Conservation (phyloP, 2,888 invertebrate genomes). For the Leptinotarsa haldemani region DNA sequence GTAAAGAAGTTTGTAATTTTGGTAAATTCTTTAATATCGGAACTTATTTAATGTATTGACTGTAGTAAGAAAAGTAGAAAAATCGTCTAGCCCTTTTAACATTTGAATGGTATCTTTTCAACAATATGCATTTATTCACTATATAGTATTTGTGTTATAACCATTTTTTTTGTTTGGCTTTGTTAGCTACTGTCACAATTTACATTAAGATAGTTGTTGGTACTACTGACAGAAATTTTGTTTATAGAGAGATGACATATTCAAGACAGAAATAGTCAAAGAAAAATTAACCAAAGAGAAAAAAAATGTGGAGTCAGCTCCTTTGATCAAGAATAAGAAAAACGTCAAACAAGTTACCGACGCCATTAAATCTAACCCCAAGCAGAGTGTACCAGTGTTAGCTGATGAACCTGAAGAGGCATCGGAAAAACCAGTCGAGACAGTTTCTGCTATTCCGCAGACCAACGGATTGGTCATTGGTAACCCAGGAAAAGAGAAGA, state of each 20-base stretch:
- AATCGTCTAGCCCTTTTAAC: not conserved
- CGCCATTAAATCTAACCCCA: conserved; percentile 21
- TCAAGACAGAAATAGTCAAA: conserved; percentile 44
- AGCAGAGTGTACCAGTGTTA: conserved; percentile 5
- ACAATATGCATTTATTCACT: not conserved
- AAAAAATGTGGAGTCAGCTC: conserved; percentile 34
- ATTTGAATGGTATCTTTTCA: no score
- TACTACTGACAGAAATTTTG: not conserved
- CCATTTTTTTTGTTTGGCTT: not conserved
- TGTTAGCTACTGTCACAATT: not conserved
- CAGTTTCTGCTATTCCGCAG: conserved; percentile 32
- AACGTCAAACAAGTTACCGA: conserved; percentile 29
- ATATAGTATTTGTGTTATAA: not conserved
- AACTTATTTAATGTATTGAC: not conserved
- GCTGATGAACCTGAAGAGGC: conserved; percentile 54
- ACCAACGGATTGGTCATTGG: conserved; percentile 38
- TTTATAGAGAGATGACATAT: conserved; percentile 43
- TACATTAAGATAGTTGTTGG: no score
- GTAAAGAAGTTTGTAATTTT: no score
- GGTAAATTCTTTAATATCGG: not conserved
- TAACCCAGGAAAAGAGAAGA: conserved; percentile 63
- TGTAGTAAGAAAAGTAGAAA: not conserved
- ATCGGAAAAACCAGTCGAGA: conserved; percentile 36
- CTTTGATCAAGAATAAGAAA: conserved; percentile 55
- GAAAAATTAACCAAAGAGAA: conserved; percentile 41